Base-by-base conservation (phyloP, 2,113 vertebrate species). In the Scophthalmus maximus region DNA sequence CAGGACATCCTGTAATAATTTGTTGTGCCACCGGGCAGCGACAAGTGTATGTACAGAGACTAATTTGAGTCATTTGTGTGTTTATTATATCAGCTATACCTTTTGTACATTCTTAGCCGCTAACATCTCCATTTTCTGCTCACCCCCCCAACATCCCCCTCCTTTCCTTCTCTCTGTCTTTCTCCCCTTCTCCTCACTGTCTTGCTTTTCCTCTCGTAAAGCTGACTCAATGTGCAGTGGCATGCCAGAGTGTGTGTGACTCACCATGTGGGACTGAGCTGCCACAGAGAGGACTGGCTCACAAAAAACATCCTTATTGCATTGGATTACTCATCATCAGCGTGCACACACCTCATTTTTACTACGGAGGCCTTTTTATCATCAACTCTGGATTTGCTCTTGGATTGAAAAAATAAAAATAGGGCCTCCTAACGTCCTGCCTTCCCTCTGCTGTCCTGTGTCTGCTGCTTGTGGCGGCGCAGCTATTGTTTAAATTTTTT, bases 201-300 rank as follows among this genome's bases (percentile, higher is more conserved):
- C 66, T 68, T 72, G 18, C 60, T 44, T 68, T 51, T 51, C 67
- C 30, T 68, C 81, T 86, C 68, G 73, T 89, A 77, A 85, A 83
- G 74, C 68, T 30, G 78, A 42, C 29, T 88, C 84, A 89, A 91
- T 91, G 87, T 89, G 90, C 81, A 72, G 78, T 58, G 69, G 82
- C 90, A 88, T 88, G 85, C 85, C 75, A 50, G 65, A 80, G 82
- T 80, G 64, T 49, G 71, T 67, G 88, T 91, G 90, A 91, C 71
- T 91, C 87, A 91, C 53, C 46, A 22, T 79, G 83, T 66, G 83
- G 82, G 82, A 90, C 88, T 79, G 79, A 78, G 38, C 80, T 56
- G 66, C 80, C 74, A 78, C 68, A 69, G 57, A 78, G 65, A 78
- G n/a, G 73, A 61, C 67, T 12, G 52, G 51, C 44, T 84, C 53